Base-by-base conservation (phyloP, 37 sponge, comb jelly and placozoan genomes). In the Spongilla lacustris region DNA sequence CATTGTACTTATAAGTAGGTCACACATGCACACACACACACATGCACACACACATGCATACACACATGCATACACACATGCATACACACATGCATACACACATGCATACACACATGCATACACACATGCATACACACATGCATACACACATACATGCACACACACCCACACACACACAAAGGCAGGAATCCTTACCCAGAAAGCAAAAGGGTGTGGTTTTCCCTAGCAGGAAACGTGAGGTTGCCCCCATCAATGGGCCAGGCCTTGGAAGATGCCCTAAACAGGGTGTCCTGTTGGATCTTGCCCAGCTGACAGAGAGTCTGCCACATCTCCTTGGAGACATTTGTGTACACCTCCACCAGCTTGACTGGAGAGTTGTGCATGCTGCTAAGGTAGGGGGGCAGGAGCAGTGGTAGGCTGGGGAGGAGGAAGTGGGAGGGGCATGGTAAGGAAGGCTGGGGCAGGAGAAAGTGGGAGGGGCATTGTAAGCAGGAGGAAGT, bases 231-330 rank as follows among this genome's bases (percentile, higher is more conserved):
- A 10, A 28, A 33, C 71, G 84, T 76, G 35, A 91, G 31, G n/a
- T 73, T 50, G 13, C 95, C 95, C 32, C 95, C 95, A 82, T 94
- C 86, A 78, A 94, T 91, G 67, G 95, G 95, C 95, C 95, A 94
- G 1, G 83, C 89, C 50, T 89, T 94, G 27, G 41, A 28, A 3
- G 67, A 68, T 1, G 84, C 86, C 14, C 82, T 79, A 76, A 87
- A 91, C 10, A 82, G 69, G n/a, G 70, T 27, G 9, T 91, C 90
- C 50, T 77, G 78, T 75, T 94, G 95, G 9, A 94, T 85, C 9
- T 77, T 38, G 2, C 95, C 95, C 33, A 82, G 78, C 58, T 85
- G 87, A 5, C 70, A 33, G 29, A 94, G 73, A 23, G 89, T 68
- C 66, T 88, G 86, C 92, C 91, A 91, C 46, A 91, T 77, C 36